These are phyloP conservation scores for Palythoa caribaeorum DNA, from an alignment of 92 coral and sea anemone genomes.

Conservation along the genomic window DNA sequence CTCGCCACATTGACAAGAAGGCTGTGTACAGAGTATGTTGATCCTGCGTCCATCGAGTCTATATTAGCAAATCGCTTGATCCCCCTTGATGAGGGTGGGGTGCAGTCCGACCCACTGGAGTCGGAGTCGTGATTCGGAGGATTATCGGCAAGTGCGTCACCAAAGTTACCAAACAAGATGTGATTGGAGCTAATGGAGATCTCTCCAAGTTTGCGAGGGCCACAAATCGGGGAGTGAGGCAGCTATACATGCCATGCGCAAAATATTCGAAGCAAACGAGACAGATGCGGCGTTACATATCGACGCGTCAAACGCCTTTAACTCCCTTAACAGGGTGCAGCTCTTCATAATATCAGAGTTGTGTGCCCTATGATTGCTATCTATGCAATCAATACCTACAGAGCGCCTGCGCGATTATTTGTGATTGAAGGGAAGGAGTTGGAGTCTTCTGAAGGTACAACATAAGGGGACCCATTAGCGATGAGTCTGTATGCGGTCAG, in stretches of 20 bases:
- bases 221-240: background rate
- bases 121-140: too few species aligned
- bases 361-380: background rate
- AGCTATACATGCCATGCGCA: too few species aligned
- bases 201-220: background rate
- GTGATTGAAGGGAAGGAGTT: slow-evolving; percentile 16
- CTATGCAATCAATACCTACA: slow-evolving; percentile 5
- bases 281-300: too few species aligned
- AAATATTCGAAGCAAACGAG: too few species aligned
- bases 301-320: too few species aligned
- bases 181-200: background rate
- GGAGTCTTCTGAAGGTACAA: slow-evolving; percentile 31
- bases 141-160: slow-evolving; percentile 16
- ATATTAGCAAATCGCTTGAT: too few species aligned
- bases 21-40: background rate
- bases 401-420: background rate
- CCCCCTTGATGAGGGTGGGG: background rate
- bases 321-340: too few species aligned
- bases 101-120: background rate
- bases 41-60: too few species aligned
- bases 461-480: slow-evolving; percentile 19
- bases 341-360: too few species aligned
- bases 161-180: too few species aligned
- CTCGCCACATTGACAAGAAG: background rate
- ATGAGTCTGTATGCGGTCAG: slow-evolving; percentile 43